A percentile compares a stretch with the other conserved stretches of the same genome.
These are phyloP conservation scores for Trichogramma pretiosum DNA, from an alignment of 1,140 invertebrate species.

Conservation along the genomic window DNA sequence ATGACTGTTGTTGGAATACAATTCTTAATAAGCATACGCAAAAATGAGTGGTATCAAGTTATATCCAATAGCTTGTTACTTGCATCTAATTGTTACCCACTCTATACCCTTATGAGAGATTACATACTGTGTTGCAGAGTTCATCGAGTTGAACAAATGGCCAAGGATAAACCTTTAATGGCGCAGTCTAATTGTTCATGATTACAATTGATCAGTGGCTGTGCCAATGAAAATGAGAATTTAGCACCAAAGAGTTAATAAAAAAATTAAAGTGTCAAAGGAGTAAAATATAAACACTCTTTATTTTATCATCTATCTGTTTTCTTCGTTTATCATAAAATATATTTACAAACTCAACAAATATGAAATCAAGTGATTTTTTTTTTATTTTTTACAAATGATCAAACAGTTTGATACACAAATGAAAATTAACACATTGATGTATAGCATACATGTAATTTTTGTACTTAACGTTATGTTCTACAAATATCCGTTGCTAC, in stretches of 20 bases:
- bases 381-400: too few species aligned
- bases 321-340: constrained; percentile 15
- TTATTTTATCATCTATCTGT: constrained; percentile 11
- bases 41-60: constrained; percentile 84
- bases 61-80: constrained; percentile 75
- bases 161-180: constrained; percentile 47
- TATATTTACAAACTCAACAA: constrained; percentile 16
- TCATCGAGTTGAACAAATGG: constrained; percentile 64
- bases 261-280: too few species aligned
- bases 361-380: constrained; percentile 2
- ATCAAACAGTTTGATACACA: too few species aligned
- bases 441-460: too few species aligned
- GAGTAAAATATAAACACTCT: constrained; percentile 15
- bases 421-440: too few species aligned
- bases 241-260: too few species aligned
- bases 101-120: constrained; percentile 82
- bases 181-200: constrained; percentile 10
- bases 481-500: too few species aligned
- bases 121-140: constrained; percentile 75
- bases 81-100: constrained; percentile 82
- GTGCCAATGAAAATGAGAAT: too few species aligned
- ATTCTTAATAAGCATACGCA: constrained; percentile 66
- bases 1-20: constrained; percentile 65
- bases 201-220: too few species aligned
- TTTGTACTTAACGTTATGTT: too few species aligned